Base-by-base conservation (phyloP, 2,113 vertebrate species). In the Grantiella picta region DNA sequence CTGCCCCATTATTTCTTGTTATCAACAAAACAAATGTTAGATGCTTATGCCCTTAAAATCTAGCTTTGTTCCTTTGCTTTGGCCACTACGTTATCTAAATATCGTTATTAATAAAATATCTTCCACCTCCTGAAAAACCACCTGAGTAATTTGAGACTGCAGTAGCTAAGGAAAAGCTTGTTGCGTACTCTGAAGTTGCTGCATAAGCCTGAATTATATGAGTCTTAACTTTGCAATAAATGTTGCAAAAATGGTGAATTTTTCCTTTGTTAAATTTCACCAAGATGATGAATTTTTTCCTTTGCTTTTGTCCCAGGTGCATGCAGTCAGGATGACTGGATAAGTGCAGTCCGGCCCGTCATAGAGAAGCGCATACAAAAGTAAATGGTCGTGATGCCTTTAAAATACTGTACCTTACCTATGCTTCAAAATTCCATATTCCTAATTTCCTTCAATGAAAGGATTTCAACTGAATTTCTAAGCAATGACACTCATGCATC, bases 281-380 rank as follows among this genome's bases (percentile, higher is more conserved):
- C 10, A 9, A 69, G 52, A 17, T 9, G 27, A 7, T 38, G 56
- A 19, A 3, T 44, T n/a, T 54, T 49, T 23, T 16, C 7, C 20
- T 63, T 44, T 73, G 2, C 50, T 36, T 31, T 66, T 66, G 76
- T 19, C 50, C 56, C 96, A 99, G 99, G 99, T 88, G 95, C 94
- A 3, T 99, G 99, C 94, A 99, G 97, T 98, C 99, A 99, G 95
- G 99, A 99, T 78, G 99, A 99, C 71, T 99, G 99, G 99, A 99
- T 99, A 94, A 99, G 97, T 19, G 99, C 99, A 44, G 99, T 99
- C 52, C 98, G 98, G 28, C 99, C 99, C 8, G 99, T 99, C 63
- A 99, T 99, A 95, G 99, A 99, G 97, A 99, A 99, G 97, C 98
- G 99, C 96, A 99, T 99, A 98, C 99, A 99, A 93, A 99, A 99